A percentile compares a stretch with the other conserved stretches of the same genome.
Conservation (phyloP, 2,888 invertebrate genomes). For the Idaea dimidiata region DNA sequence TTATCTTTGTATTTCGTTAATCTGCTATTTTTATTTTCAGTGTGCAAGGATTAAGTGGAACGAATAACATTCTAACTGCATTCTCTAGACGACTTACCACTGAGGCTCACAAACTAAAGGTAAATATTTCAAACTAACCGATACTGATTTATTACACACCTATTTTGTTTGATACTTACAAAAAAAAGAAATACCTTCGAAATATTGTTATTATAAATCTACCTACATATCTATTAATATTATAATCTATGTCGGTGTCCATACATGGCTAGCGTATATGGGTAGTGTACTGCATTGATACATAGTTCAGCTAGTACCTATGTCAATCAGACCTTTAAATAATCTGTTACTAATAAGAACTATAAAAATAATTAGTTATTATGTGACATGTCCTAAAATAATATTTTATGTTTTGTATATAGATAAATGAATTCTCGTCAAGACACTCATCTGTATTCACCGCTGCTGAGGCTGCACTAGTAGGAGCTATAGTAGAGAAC, state of each 20-base stretch:
- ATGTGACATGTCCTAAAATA: neutral
- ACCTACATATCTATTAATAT: too few relatives aligned
- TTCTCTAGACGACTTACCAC: conserved; percentile 61
- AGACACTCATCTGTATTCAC: conserved; percentile 52
- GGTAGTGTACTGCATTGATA: too few relatives aligned
- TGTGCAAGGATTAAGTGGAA: conserved; percentile 70
- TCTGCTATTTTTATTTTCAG: conserved; percentile 36
- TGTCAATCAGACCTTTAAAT: too few relatives aligned
- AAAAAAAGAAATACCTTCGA: too few relatives aligned
- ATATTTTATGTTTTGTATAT: conserved; percentile 13
- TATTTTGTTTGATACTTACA: too few relatives aligned
- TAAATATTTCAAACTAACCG: conserved; percentile 28
- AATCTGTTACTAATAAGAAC: too few relatives aligned
- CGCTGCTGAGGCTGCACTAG: conserved; percentile 58
- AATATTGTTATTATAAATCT: too few relatives aligned
- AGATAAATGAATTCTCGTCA: conserved; percentile 50
- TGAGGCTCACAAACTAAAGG: conserved; percentile 49
- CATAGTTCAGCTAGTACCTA: too few relatives aligned
- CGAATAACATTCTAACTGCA: conserved; percentile 69
- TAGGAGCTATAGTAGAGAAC: conserved; percentile 60
- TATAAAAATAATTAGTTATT: neutral
- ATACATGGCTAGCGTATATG: too few relatives aligned
- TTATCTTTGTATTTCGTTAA: too few relatives aligned
- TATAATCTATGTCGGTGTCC: too few relatives aligned
- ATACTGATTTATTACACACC: neutral